A percentile compares a stretch with the other conserved stretches of the same genome.
phyloP scores from a whole-genome alignment of 2,113 vertebrate genomes.

The Tachysurus fulvidraco region DNA sequence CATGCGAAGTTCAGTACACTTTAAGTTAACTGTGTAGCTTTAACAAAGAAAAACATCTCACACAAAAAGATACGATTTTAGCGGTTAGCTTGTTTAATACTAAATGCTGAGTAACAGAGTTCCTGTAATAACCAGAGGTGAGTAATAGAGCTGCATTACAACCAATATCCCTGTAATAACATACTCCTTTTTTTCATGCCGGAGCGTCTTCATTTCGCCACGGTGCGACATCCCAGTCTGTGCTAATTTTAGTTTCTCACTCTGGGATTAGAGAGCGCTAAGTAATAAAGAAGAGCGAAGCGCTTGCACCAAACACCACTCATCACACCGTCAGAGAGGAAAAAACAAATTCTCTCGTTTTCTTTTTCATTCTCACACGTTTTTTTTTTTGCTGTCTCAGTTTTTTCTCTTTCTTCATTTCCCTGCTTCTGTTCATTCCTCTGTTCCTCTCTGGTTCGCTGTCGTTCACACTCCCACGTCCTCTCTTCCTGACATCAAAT shows the following conservation, averaged over 20 bases:
- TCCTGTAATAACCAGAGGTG: background rate
- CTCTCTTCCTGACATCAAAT: background rate
- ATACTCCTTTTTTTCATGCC: background rate
- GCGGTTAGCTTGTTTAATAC: background rate
- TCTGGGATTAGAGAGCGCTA: conserved; percentile 24
- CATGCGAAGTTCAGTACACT: background rate
- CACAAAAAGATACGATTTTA: background rate
- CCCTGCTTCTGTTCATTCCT: background rate
- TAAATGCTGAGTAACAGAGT: background rate
- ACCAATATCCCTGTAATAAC: background rate
- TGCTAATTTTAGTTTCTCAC: conserved; percentile 34
- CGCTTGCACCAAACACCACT: background rate
- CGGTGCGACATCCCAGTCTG: background rate
- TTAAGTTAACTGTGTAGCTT: background rate
- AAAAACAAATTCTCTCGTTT: background rate
- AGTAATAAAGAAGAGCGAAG: conserved; percentile 13
- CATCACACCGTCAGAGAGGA: background rate
- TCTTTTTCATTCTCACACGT: background rate
- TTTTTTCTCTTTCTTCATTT: background rate
- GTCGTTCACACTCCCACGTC: background rate
- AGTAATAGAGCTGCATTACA: background rate
- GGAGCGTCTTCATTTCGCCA: background rate
- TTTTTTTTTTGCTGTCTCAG: background rate
- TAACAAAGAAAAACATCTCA: background rate
- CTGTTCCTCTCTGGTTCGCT: background rate